Evolutionary conservation across 2,797 vertebrate species (phyloP).

Genomic region (Cygnus olor): DNA sequence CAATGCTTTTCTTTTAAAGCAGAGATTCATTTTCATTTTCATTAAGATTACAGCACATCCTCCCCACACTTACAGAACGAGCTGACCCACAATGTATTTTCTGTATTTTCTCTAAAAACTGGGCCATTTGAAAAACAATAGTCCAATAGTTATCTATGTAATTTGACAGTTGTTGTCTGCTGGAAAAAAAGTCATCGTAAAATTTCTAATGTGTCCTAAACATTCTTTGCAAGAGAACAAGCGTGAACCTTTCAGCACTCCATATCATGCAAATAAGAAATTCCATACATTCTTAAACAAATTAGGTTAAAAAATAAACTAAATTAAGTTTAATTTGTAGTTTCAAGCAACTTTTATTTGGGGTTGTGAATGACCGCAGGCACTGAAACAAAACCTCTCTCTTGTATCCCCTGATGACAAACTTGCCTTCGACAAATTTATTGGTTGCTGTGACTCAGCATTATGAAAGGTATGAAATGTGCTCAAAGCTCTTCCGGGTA

Average conservation of each 20-base stretch:
- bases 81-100: neutral
- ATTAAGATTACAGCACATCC: neutral
- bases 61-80: neutral
- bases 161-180: neutral
- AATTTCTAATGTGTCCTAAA: neutral
- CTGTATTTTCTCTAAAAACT: neutral
- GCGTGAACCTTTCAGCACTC: neutral
- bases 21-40: neutral
- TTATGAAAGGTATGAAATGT: neutral
- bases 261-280: neutral
- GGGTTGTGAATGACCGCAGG: neutral
- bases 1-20: neutral
- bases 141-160: neutral
- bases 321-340: neutral
- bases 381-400: neutral
- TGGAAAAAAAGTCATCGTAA: neutral
- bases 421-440: neutral
- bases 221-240: neutral
- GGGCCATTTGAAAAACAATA: neutral
- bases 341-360: neutral
- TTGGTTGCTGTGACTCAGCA: conserved; percentile 34
- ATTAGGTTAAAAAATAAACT: neutral
- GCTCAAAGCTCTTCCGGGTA: neutral
- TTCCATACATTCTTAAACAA: neutral
- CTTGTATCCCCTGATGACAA: neutral